Base-by-base conservation (phyloP, 1,140 invertebrate species). In the Drosophila murphyi region DNA sequence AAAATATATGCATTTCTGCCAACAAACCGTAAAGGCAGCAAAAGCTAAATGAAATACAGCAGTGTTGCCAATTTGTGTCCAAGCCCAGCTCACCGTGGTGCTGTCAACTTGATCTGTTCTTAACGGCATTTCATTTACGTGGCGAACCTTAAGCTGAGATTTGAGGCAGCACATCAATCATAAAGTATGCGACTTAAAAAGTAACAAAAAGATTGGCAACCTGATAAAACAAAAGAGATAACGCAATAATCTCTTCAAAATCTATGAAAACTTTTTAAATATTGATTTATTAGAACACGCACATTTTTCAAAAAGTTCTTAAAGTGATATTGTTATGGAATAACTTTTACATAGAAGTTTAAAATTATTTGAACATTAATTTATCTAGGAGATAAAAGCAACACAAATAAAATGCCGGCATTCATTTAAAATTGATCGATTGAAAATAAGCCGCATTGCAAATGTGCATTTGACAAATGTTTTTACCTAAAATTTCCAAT, bases 371-470 rank as follows among this genome's bases (percentile, higher is more conserved):
- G 20, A 20, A 20, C 20, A 20, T 20, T 20, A 20, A 20, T 20
- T 20, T 1, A 20, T 0, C 20, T 20, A 20, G 20, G 20, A 20
- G 20, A 20, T 20, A 20, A 20, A 20, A 20, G 20, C 20, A 20
- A 20, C 20, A 20, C 34, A 34, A 34, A 69, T 54, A n/a, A 39
- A 45, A 54, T 54, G 12, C 10, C 32, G 8, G 10, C 57, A 62
- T 54, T 37, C 50, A 61, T 45, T 47, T 6, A 48, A 32, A 35
- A 54, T 47, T 41, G 60, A 50, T 7, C n/a, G 60, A 85, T 75
- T 86, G 81, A 62, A 65, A 60, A 48, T 55, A 78, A 60, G 75
- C 61, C 82, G 62, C 57, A 61, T 72, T 8, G 6, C 63, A 54
- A 82, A 47, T 47, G 62, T 34, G 39, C 37, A 28, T n/a, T 55